These are phyloP conservation scores for Sceloporus undulatus DNA, from an alignment of 2,113 vertebrate genomes.

Conservation along the genomic window DNA sequence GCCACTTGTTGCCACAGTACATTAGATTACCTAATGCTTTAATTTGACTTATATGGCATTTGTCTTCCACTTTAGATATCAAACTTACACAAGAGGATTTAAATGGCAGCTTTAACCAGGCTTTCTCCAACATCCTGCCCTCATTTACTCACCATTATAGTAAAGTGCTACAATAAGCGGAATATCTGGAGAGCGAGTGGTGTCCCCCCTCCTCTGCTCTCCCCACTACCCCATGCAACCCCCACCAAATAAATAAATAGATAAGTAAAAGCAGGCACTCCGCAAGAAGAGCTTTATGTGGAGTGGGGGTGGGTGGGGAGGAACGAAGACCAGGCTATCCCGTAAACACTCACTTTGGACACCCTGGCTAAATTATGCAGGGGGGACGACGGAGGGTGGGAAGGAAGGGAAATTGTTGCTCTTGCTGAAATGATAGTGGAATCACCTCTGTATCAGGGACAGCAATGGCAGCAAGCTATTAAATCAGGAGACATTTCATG, in stretches of 20 bases:
- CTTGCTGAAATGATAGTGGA: not conserved
- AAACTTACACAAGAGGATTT: constrained; percentile 67
- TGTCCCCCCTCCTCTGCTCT: not conserved
- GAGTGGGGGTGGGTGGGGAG: not conserved
- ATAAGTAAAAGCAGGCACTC: constrained; percentile 14
- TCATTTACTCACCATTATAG: constrained; percentile 49
- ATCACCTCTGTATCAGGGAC: not conserved
- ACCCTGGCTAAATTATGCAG: not conserved
- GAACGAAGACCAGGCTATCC: constrained; percentile 50
- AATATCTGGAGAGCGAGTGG: not conserved
- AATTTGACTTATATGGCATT: constrained; percentile 73
- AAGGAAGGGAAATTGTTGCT: not conserved
- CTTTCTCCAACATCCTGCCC: constrained; percentile 42
- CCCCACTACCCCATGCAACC: constrained; percentile 6
- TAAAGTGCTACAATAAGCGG: constrained; percentile 47
- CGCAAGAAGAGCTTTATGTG: not conserved
- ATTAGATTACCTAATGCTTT: constrained; percentile 78
- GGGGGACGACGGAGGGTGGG: not conserved
- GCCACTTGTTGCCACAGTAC: constrained; percentile 76
- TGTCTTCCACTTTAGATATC: constrained; percentile 64
- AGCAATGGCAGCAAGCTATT: not conserved
- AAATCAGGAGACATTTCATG: rapidly evolving
- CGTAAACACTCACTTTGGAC: not conserved
- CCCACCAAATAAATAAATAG: not conserved
- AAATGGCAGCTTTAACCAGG: constrained; percentile 40